Base-by-base conservation (phyloP, 2,888 invertebrate genomes). In the Synanthedon formicaeformis region DNA sequence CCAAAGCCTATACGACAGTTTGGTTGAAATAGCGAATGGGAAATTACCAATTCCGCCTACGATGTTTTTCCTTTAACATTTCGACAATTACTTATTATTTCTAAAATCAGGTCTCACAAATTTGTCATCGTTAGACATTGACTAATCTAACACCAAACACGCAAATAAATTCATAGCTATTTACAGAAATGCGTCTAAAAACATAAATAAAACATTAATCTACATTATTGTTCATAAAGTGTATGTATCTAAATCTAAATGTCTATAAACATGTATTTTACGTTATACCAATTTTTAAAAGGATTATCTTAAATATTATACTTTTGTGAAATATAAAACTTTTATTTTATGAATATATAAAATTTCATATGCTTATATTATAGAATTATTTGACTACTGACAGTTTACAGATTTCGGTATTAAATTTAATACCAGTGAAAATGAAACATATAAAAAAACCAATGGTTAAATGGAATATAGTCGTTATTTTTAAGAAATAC, bases 91-190 rank as follows among this genome's bases (percentile, higher is more conserved):
- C 48, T 51, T 52, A 52, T 50, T 45, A 48, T 27, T 49, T 51
- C 11, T 50, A 68, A 62, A 65, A 67, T 78, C 73, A 78, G 76
- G 76, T 79, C 74, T 75, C 75, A 75, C 63, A 68, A 10, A 34
- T 6, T 66, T 68, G 63, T 65, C 54, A 56, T 57, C 53, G 56
- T 14, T 57, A 16, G 13, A 16, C 27, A 41, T 41, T 41, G 14
- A 51, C 27, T 48, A 14, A 6, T 40, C 77, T 81, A 83, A 85
- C 84, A 85, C 65, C 84, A 81, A 85, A 85, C 82, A 82, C 75
- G 54, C 81, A 84, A 85, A 84, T 75, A 61, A 50, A 83, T 75
- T 55, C 57, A 62, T 60, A 77, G 78, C 78, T 18, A 62, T 77
- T 69, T 80, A 82, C 81, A 82, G 70, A 66, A 67, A 75, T 65